Evolutionary conservation across 2,888 invertebrate genomes (phyloP).

Genomic region (Agrypnus murinus): DNA sequence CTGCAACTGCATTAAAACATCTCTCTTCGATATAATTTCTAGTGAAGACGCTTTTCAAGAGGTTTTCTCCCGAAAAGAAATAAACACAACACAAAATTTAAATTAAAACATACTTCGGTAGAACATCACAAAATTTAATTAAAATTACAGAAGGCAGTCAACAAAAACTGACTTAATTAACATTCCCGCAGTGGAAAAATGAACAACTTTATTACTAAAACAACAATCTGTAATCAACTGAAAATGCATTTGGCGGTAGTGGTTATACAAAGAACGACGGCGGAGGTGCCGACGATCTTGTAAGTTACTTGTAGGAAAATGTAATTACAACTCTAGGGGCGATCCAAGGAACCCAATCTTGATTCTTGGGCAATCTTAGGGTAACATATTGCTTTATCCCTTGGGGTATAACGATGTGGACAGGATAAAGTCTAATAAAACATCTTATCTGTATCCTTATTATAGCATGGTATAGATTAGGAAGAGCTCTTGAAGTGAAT

Average conservation of each 20-base stretch:
- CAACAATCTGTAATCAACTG: constrained; percentile 29
- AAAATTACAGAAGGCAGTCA: constrained; percentile 28
- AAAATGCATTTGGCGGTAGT: constrained; percentile 17
- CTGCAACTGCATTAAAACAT: not conserved
- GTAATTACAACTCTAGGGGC: constrained; percentile 40
- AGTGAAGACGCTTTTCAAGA: not conserved
- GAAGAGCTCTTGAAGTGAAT: not conserved
- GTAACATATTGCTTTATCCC: constrained; percentile 45
- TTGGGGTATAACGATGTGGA: constrained; percentile 32
- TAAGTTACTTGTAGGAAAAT: constrained; percentile 35
- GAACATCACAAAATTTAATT: constrained; percentile 27
- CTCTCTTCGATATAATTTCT: not conserved
- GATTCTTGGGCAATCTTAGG: constrained; percentile 41
- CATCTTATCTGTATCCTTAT: constrained; percentile 36
- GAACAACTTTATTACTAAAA: constrained; percentile 25
- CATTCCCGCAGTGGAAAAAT: constrained; percentile 13
- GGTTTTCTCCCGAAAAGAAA: not conserved
- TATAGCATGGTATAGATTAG: constrained; percentile 23
- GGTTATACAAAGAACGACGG: not conserved
- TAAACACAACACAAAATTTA: constrained; percentile 14
- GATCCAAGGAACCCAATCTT: constrained; percentile 38
- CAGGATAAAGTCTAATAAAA: constrained; percentile 27
- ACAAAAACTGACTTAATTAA: constrained; percentile 32
- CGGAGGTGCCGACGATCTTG: constrained; percentile 16
- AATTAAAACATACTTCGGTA: constrained; percentile 15